Evolutionary conservation across 1,140 invertebrate genomes (phyloP), one percentile per base, ranked within the genome.

Genomic region (Delia radicum): DNA sequence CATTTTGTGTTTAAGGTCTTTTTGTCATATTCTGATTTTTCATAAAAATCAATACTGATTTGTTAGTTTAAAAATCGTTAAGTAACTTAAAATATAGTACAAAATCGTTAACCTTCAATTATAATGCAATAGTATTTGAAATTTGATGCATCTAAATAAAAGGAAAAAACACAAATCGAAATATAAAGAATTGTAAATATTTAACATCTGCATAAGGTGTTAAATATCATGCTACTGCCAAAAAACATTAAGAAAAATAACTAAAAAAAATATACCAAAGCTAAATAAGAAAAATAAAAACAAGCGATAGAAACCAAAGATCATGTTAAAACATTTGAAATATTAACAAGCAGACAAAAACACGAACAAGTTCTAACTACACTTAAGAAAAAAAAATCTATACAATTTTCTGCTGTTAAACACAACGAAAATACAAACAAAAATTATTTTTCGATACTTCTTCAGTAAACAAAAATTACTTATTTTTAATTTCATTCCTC

Each of bases 151-250:
- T 21, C n/a, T 3, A 61, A 61, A 65, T 5, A 10, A 31, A n/a
- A 67, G 13, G 2, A 10, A n/a, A 31, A n/a, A 8, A 13, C n/a
- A 67, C n/a, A n/a, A 67, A 67, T n/a, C 21, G 18, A 21, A 31
- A 28, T 3, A 2, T 28, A 0, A 27, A 27, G 31, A 21, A 67
- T 24, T 13, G 31, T 31, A 15, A 48, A 10, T 12, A 3, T 48
- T 10, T 2, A n/a, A 15, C 5, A 15, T 1, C 27, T 18, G 24
- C 24, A 67, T 18, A 29, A 67, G 63, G 63, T 67, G 63, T 67
- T 67, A 67, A 67, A 67, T 67, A 67, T 67, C 63, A 67, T 28
- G 29, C 13, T 31, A 31, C 63, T 67, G 63, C 63, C 63, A 67
- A 67, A 67, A 28, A 31, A 31, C 21, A 21, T 5, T 10, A 24